Percentiles rank a stretch among this genome's conserved stretches.
Conservation (phyloP, 2,113 vertebrate species). For the Phyllopteryx taeniolatus region DNA sequence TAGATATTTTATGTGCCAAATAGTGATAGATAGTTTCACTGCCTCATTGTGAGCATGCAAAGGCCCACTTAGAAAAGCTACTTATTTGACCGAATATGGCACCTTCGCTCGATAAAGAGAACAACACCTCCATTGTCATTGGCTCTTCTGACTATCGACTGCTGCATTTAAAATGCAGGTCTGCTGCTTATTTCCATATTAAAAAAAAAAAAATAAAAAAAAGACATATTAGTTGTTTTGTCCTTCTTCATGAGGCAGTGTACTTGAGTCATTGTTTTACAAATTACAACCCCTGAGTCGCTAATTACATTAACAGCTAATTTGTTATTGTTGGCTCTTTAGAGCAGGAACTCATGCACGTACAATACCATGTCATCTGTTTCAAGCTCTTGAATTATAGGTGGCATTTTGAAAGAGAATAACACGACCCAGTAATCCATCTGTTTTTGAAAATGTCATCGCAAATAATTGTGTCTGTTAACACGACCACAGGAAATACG, state of each 20-base stretch:
- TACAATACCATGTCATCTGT: not conserved
- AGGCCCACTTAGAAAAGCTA: too few relatives aligned
- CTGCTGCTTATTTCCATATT: slow-evolving; percentile 16
- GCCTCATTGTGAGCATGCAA: not conserved
- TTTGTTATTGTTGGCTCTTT: not conserved
- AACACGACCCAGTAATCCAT: not conserved
- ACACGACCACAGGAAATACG: not conserved
- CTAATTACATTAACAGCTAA: not conserved
- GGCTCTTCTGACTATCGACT: not conserved
- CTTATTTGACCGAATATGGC: not conserved
- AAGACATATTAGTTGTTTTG: not conserved
- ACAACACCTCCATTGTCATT: not conserved
- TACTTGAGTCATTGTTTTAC: slow-evolving; percentile 1
- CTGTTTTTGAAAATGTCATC: slow-evolving; percentile 4
- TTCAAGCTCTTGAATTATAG: not conserved
- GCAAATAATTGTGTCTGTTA: not conserved
- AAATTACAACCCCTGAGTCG: slow-evolving; percentile 1
- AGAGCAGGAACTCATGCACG: not conserved
- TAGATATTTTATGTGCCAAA: not conserved
- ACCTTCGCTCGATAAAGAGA: not conserved
- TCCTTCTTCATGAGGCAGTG: slow-evolving; percentile 1
- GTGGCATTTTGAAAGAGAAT: not conserved
- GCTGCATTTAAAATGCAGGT: slow-evolving; percentile 3
- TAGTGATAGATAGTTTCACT: not conserved
- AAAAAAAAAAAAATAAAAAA: not conserved